phyloP scores from a whole-genome alignment of 2,113 vertebrate species.

The Pontoporia blainvillei region DNA sequence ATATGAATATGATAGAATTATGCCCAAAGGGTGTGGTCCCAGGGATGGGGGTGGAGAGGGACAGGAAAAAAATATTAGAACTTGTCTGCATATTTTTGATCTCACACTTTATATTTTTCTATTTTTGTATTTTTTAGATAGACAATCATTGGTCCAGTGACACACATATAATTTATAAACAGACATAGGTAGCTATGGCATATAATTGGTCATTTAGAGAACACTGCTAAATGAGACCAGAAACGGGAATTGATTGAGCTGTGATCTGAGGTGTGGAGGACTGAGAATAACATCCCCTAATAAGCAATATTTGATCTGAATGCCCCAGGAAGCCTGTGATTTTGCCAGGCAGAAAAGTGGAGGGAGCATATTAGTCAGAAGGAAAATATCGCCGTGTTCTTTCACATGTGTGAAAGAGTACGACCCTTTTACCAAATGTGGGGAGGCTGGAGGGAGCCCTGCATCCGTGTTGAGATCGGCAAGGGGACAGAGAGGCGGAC shows the following conservation, averaged over 20 bases:
- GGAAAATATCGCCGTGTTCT: not conserved
- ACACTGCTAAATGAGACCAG: not conserved
- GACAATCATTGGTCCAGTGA: not conserved
- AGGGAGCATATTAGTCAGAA: not conserved
- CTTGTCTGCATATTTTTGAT: not conserved
- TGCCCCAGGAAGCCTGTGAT: not conserved
- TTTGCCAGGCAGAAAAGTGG: not conserved
- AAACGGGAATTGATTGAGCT: not conserved
- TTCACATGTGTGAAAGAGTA: not conserved
- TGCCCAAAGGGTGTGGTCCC: too few relatives aligned
- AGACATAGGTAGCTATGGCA: not conserved
- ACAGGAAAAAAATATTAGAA: not conserved
- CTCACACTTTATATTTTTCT: not conserved
- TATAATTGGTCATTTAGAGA: not conserved
- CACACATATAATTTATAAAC: not conserved
- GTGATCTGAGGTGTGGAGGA: not conserved
- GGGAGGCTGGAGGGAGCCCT: not conserved
- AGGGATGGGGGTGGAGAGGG: not conserved
- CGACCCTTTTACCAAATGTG: not conserved
- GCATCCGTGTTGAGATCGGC: rapidly evolving
- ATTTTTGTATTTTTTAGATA: not conserved
- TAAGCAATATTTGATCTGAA: not conserved
- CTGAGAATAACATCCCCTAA: not conserved
- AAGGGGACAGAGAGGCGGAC: not conserved
- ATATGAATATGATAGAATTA: not conserved